Evolutionary conservation across 2,888 invertebrate genomes (phyloP), one percentile per base, ranked within the genome.

Genomic region (Drosophila prolongata): DNA sequence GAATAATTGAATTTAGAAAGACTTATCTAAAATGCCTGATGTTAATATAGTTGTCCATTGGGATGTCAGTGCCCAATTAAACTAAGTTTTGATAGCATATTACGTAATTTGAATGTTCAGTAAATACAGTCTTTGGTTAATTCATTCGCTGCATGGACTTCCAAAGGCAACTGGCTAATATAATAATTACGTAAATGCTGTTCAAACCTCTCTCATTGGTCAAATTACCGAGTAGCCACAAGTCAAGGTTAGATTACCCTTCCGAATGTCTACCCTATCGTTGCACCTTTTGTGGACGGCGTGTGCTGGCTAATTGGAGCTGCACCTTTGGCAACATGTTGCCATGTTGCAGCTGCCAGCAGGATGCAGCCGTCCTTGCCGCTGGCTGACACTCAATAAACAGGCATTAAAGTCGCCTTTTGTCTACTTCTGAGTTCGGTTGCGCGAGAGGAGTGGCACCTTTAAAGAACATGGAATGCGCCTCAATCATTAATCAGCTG

Each of bases 401-500:
- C 60, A 75, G 52, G 57, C 69, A 75, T 87, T 87, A 76, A 71
- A 58, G 47, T 60, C 59, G 75, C 65, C 72, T 54, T 56, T 76
- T 71, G 76, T 74, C 74, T 61, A 52, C 66, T 72, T 56, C 24
- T 58, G 44, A 53, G 49, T 53, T 46, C 27, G 47, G n/a, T 43
- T 6, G 52, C 19, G 50, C 35, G 54, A 44, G 50, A 61, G 58
- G 54, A 58, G 81, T 81, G 77, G 79, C 82, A 85, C 82, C 77
- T 78, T 71, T 72, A 66, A 69, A 49, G 50, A 50, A 37, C 59
- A 44, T 49, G 73, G 71, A 59, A 38, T 62, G 65, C 54, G 34
- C 43, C 40, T 55, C 40, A 71, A 67, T 71, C 85, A 80, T 84
- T 84, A 87, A 89, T 89, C 85, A 85, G 77, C 77, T 84, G 85